A percentile compares a stretch with the other conserved stretches of the same genome.
Conservation (phyloP, 2,797 vertebrate species). For the Loris lydekkerianus region DNA sequence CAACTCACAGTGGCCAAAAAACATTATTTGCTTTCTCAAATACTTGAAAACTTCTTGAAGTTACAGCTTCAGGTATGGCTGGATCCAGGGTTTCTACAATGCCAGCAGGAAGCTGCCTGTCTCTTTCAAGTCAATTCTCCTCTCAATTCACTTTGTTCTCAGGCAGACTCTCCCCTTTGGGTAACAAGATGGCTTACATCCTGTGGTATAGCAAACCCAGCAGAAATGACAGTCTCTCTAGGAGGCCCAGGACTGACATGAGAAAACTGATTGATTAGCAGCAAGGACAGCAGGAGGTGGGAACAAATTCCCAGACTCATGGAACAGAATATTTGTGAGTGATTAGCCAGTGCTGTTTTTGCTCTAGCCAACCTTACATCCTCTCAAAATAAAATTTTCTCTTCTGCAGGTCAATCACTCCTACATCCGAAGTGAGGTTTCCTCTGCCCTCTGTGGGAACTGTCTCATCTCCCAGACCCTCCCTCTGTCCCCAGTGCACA, state of each 20-base stretch:
- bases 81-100: slow-evolving; percentile 1
- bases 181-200: background rate
- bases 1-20: background rate
- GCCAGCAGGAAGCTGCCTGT: background rate
- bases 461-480: background rate
- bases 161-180: background rate
- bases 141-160: background rate
- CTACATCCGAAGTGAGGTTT: too few relatives aligned
- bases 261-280: background rate
- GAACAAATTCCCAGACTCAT: background rate
- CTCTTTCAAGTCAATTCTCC: background rate
- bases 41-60: background rate
- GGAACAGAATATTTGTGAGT: background rate
- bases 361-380: background rate
- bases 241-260: background rate
- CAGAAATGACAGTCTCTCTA: background rate
- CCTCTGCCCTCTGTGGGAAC: too few relatives aligned
- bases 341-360: background rate
- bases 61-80: background rate
- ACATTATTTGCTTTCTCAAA: background rate
- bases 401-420: background rate
- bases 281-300: background rate
- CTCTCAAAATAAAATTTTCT: background rate
- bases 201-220: background rate
- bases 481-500: background rate